Percentiles rank a stretch among this genome's conserved stretches.
phyloP scores from a whole-genome alignment of 2,113 vertebrate genomes.

The Psammodynastes pulverulentus region DNA sequence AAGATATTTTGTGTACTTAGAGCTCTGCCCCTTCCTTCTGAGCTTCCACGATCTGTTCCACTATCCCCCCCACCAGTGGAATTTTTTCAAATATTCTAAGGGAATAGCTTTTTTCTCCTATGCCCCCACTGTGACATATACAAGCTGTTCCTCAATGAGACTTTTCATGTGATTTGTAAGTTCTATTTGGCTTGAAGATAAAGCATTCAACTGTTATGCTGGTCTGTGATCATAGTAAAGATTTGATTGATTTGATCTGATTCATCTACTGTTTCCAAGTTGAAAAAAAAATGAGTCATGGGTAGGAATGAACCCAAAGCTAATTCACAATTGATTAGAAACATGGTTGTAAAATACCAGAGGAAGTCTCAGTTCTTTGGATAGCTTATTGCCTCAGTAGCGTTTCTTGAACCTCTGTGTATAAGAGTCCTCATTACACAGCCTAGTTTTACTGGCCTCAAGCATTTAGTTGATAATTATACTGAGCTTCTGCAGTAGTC shows the following conservation, averaged over 20 bases:
- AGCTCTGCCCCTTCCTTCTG: neutral
- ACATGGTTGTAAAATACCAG: neutral
- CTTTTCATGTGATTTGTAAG: neutral
- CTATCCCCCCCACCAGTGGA: neutral
- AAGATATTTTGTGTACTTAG: neutral
- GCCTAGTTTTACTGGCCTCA: neutral
- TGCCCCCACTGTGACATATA: neutral
- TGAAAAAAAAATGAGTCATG: neutral
- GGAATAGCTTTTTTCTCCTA: neutral
- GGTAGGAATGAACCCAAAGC: neutral
- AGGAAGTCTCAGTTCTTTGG: neutral
- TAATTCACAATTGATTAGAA: neutral
- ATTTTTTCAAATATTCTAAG: neutral
- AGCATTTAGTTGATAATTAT: neutral
- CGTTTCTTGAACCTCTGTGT: neutral
- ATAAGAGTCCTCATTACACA: neutral
- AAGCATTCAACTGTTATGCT: neutral
- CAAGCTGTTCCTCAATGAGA: neutral
- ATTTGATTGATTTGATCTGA: neutral
- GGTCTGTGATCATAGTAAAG: neutral
- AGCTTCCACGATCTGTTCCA: neutral
- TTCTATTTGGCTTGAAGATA: neutral
- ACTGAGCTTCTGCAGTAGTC: neutral
- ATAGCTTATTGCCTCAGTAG: neutral
- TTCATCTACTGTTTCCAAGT: neutral